Percentiles rank a stretch among this genome's conserved stretches.
Conservation (phyloP, 2,113 vertebrate genomes). For the Phylloscopus whistleri region DNA sequence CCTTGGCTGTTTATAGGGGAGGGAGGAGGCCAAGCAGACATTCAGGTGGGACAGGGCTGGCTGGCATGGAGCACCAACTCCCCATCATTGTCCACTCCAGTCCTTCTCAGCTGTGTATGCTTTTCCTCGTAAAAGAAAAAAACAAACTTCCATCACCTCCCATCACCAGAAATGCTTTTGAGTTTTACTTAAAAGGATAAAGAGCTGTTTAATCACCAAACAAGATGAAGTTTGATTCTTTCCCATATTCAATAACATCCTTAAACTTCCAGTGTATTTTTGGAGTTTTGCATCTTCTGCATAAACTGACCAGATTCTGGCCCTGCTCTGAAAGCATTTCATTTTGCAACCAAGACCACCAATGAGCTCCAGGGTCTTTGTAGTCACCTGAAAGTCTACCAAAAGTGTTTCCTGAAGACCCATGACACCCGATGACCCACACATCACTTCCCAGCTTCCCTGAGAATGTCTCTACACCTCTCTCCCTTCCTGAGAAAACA, state of each 20-base stretch:
- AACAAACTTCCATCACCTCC: neutral
- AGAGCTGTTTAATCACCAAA: slow-evolving; percentile 41
- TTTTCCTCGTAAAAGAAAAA: neutral
- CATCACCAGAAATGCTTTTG: slow-evolving; percentile 20
- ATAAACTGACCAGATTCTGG: neutral
- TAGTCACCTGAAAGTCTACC: neutral
- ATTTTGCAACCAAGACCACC: neutral
- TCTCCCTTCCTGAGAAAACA: neutral
- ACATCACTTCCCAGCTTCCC: neutral
- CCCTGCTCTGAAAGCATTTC: neutral
- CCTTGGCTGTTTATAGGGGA: neutral
- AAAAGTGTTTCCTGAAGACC: neutral
- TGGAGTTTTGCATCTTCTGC: neutral
- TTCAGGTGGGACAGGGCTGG: neutral
- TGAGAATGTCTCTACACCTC: neutral
- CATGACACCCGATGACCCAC: neutral
- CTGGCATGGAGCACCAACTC: neutral
- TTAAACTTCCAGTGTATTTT: neutral
- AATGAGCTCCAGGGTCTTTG: neutral
- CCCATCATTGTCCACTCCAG: neutral
- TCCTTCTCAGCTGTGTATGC: neutral
- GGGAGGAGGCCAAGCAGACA: neutral
- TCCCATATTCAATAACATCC: slow-evolving; percentile 16
- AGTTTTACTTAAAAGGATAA: slow-evolving; percentile 27
- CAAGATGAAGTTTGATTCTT: slow-evolving; percentile 51